These are phyloP conservation scores for Diaprepes abbreviatus DNA, from an alignment of 2,888 invertebrate genomes.

Conservation along the genomic window DNA sequence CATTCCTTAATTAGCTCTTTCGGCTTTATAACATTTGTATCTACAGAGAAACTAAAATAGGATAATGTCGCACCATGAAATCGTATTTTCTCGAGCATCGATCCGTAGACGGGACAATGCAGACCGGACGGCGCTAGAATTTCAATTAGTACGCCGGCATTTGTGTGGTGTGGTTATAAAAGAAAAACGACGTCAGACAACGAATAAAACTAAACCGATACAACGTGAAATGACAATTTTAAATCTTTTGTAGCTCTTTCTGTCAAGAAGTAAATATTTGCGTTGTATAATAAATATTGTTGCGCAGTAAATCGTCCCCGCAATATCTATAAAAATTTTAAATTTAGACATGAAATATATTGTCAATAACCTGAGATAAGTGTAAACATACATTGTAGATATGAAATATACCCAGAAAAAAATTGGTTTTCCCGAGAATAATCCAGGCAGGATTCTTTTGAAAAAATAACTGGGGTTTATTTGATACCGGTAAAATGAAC, in stretches of 20 bases:
- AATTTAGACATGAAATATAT: too few species aligned
- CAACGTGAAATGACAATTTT: neutral
- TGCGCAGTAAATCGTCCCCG: too few species aligned
- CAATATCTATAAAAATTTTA: too few species aligned
- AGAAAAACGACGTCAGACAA: neutral
- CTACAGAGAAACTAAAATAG: slow-evolving; percentile 25
- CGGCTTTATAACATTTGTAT: neutral
- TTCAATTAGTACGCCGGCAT: slow-evolving; percentile 6
- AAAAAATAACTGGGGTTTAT: too few species aligned
- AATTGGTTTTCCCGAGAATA: too few species aligned
- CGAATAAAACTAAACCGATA: neutral
- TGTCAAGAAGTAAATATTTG: too few species aligned
- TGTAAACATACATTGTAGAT: too few species aligned
- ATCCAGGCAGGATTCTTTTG: too few species aligned
- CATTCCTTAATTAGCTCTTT: neutral
- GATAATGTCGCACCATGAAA: slow-evolving; percentile 25
- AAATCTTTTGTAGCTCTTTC: neutral
- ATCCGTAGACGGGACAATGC: slow-evolving; percentile 19
- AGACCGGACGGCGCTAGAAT: slow-evolving; percentile 23
- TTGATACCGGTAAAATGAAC: too few species aligned
- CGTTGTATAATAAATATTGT: too few species aligned
- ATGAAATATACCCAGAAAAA: too few species aligned
- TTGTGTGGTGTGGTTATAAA: neutral
- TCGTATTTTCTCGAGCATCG: slow-evolving; percentile 25
- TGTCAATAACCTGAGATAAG: too few species aligned